phyloP scores from a whole-genome alignment of 2,113 vertebrate species.

The Sylvilagus bachmani region DNA sequence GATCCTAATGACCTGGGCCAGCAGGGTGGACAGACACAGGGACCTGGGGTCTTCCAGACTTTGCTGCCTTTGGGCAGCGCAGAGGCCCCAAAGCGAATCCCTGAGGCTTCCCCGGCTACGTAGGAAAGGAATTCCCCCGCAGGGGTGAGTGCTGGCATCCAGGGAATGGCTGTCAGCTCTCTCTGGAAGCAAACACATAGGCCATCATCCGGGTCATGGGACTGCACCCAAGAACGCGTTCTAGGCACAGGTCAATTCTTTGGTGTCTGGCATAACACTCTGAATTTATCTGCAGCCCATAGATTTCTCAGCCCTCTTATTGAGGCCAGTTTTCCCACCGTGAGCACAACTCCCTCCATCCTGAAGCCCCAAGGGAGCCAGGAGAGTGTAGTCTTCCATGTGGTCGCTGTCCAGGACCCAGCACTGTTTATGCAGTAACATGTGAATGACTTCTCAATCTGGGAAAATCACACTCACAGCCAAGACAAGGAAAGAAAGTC shows the following conservation, averaged over 20 bases:
- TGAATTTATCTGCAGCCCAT: background rate
- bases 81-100: background rate
- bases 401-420: background rate
- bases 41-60: too few relatives aligned
- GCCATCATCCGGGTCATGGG: background rate
- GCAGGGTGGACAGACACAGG: background rate
- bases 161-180: rapidly evolving
- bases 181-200: background rate
- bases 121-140: background rate
- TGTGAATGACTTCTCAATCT: background rate
- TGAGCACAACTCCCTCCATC: background rate
- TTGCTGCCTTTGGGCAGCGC: background rate
- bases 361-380: background rate
- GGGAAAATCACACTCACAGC: background rate
- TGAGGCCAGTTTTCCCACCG: background rate
- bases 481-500: background rate
- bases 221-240: background rate
- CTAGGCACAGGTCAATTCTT: rapidly evolving
- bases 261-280: background rate
- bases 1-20: background rate
- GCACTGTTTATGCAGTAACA: background rate
- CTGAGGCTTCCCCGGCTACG: rapidly evolving
- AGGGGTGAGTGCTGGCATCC: rapidly evolving
- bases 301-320: background rate
- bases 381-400: rapidly evolving